These are phyloP conservation scores for Indicator maculatus DNA, from an alignment of 2,113 vertebrate species.

Conservation along the genomic window DNA sequence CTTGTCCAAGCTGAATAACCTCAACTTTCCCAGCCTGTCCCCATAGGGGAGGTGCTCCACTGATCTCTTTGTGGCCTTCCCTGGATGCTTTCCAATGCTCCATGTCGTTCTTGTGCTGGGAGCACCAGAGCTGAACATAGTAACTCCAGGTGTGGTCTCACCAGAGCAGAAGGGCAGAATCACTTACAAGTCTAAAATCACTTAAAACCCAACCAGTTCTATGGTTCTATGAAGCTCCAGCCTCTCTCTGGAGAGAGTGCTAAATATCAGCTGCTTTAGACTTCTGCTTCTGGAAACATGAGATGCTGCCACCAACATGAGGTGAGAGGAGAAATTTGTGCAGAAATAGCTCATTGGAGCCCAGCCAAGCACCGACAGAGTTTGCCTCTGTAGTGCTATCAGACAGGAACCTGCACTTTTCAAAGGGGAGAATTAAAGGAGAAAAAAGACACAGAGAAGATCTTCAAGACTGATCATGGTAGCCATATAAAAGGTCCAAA, in stretches of 20 bases:
- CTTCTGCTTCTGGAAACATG: neutral
- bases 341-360: slow-evolving; percentile 9
- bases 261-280: slow-evolving; percentile 18
- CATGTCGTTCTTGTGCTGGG: too few species aligned
- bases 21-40: too few species aligned
- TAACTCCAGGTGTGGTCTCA: too few species aligned
- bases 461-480: neutral
- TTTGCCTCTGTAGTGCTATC: neutral
- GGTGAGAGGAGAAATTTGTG: neutral
- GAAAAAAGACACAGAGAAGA: neutral
- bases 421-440: neutral
- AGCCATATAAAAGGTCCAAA: neutral
- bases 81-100: too few species aligned
- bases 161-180: too few species aligned
- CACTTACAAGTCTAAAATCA: too few species aligned
- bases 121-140: too few species aligned
- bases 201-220: too few species aligned
- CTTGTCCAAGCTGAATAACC: too few species aligned
- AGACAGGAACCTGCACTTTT: neutral
- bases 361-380: neutral
- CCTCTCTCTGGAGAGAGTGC: neutral
- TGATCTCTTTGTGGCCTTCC: too few species aligned
- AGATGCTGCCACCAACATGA: neutral
- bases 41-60: too few species aligned
- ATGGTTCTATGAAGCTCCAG: neutral